These are phyloP conservation scores for Dreissena polymorpha DNA, from an alignment of 1,140 invertebrate species.

Conservation along the genomic window DNA sequence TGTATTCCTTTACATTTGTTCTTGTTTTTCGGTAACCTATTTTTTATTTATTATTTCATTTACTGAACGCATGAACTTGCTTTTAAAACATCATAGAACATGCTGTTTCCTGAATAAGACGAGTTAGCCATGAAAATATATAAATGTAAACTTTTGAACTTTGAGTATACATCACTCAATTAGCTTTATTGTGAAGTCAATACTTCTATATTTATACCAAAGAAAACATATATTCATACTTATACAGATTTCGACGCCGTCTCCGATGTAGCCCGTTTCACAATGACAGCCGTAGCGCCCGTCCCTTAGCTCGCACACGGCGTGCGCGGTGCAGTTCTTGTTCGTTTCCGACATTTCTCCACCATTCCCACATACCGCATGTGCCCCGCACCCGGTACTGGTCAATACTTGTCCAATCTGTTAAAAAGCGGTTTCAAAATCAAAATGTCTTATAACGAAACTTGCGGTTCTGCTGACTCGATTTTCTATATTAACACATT, in stretches of 20 bases:
- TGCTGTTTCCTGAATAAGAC: no score
- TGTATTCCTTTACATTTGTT: no score
- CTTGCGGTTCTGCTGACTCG: not conserved
- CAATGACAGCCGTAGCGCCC: slow-evolving; percentile 40
- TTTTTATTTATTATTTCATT: no score
- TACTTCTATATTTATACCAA: no score
- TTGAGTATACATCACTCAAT: no score
- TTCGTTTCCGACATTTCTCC: not conserved
- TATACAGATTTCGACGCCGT: slow-evolving; percentile 15
- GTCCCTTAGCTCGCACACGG: slow-evolving; percentile 12
- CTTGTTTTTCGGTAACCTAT: no score
- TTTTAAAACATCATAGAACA: no score
- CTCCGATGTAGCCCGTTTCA: slow-evolving; percentile 18
- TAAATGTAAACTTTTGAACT: no score
- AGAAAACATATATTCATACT: slow-evolving; percentile 4
- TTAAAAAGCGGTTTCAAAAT: not conserved
- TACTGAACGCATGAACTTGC: no score
- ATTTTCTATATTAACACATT: no score
- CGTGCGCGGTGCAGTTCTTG: slow-evolving; percentile 12
- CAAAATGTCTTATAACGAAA: not conserved
- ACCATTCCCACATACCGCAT: not conserved
- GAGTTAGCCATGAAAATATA: no score
- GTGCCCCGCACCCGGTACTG: not conserved
- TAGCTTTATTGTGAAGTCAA: no score
- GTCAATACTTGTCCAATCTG: slow-evolving; percentile 20